Conservation (phyloP, 1,140 invertebrate genomes). For the Latrodectus geometricus region DNA sequence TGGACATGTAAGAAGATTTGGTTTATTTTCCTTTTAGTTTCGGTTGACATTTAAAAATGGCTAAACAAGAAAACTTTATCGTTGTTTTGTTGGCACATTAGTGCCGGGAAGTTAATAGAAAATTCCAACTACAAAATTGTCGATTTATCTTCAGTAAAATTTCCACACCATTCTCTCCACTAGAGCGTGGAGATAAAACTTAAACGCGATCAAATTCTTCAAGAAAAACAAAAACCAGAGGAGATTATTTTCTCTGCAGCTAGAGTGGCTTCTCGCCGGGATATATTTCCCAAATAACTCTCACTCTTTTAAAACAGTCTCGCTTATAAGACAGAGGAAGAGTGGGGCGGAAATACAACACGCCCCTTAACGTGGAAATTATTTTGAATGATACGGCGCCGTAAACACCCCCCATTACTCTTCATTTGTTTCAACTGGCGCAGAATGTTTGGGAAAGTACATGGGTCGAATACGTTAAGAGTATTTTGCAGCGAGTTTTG, state of each 20-base stretch:
- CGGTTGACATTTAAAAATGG: too few species aligned
- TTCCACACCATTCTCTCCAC: background rate
- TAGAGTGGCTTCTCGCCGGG: background rate
- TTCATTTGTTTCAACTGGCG: background rate
- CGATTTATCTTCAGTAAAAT: background rate
- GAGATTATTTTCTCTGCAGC: background rate
- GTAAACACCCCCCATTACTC: background rate
- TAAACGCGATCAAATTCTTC: background rate
- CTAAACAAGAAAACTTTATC: too few species aligned
- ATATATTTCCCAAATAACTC: background rate
- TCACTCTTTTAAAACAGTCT: background rate
- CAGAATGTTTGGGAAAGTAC: background rate
- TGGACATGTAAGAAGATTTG: too few species aligned
- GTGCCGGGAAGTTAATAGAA: background rate
- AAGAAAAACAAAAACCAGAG: background rate
- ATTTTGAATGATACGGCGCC: background rate
- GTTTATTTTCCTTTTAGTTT: too few species aligned
- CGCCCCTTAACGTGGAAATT: background rate
- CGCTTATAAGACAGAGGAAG: background rate
- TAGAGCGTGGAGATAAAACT: background rate
- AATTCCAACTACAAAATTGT: background rate
- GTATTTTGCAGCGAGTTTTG: background rate
- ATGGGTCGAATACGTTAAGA: background rate
- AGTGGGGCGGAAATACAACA: background rate
- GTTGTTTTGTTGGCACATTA: too few species aligned